Base-by-base conservation (phyloP, 2,113 vertebrate genomes). In the Pimephales promelas region DNA sequence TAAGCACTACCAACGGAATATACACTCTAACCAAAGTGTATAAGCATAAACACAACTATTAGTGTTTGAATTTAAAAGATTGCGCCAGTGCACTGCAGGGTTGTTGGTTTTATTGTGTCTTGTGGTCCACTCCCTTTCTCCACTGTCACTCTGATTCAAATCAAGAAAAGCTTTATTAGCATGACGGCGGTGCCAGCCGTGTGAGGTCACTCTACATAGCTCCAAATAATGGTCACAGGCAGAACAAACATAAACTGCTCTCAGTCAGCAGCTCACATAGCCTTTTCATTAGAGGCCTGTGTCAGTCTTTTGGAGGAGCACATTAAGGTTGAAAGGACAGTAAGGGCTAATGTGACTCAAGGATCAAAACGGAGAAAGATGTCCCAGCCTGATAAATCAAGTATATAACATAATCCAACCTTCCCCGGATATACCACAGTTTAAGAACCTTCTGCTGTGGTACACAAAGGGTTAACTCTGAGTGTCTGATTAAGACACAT, bases 81-180 rank as follows among this genome's bases (percentile, higher is more conserved):
- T 14, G 16, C 22, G 72, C 18, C 70, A 83, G n/a, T 49, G 10
- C 45, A 61, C n/a, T 72, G 40, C 73, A 18, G 31, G 45, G 68
- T 82, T 76, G 70, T 70, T 72, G n/a, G 40, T 22, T 10, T n/a
- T 47, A 18, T 72, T 26, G n/a, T 14, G 22, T 45, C 52, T 61
- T 64, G 16, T 66, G 22, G 57, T 56, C 49, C 56, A 79, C 79
- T 86, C 74, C 66, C 28, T 82, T 59, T 34, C 77, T 72, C 64
- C 49, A 82, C 11, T 84, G 85, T 88, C 83, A 86, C 11, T 70
- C 31, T 40, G 43, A 71, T 52, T 86, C 45, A 83, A 68, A 86
- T 84, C 85, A 88, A 68, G 36, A 36, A 66, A 28, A 22, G 79
- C 26, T 82, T 82, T 85, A 88, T 88, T 83, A 84, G 79, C 45